phyloP scores from a whole-genome alignment of 2,888 invertebrate species.

The Eulithis prunata region DNA sequence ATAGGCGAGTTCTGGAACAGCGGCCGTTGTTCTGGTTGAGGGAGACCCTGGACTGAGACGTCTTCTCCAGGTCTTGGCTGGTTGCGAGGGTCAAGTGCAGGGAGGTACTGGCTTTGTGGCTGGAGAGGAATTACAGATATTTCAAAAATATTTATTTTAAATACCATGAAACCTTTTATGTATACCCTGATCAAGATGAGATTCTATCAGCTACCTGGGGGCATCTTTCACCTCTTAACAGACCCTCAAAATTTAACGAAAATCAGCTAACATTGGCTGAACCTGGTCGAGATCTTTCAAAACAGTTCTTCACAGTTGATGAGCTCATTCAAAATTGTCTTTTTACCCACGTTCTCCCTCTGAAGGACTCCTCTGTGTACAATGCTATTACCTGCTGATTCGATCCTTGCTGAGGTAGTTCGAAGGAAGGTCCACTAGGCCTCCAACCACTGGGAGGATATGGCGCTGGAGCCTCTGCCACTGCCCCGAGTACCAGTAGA shows the following conservation, averaged over 20 bases:
- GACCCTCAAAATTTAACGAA: no score
- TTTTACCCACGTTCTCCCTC: no score
- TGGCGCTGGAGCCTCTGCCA: slow-evolving; percentile 66
- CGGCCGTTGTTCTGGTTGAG: slow-evolving; percentile 65
- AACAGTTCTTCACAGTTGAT: no score
- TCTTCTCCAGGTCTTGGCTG: slow-evolving; percentile 55
- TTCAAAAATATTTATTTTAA: no score
- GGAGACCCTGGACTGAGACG: slow-evolving; percentile 75
- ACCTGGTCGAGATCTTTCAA: no score
- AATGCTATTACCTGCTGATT: slow-evolving; percentile 31
- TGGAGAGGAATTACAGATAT: slow-evolving; percentile 24
- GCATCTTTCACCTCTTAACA: no score
- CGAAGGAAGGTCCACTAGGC: slow-evolving; percentile 72
- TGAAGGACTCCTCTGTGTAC: no score
- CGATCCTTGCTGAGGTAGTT: slow-evolving; percentile 58
- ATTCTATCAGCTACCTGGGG: no score
- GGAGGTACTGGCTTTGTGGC: slow-evolving; percentile 58
- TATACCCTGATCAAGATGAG: no score
- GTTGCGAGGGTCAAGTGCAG: slow-evolving; percentile 65
- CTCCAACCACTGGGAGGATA: slow-evolving; percentile 76
- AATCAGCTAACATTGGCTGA: no score
- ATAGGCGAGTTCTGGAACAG: slow-evolving; percentile 73
- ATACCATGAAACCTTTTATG: no score
- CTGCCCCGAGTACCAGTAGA: slow-evolving; percentile 55
- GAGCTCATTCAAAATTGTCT: no score